phyloP scores from a whole-genome alignment of 1,140 invertebrate genomes.

The Drosophila fuyamai region DNA sequence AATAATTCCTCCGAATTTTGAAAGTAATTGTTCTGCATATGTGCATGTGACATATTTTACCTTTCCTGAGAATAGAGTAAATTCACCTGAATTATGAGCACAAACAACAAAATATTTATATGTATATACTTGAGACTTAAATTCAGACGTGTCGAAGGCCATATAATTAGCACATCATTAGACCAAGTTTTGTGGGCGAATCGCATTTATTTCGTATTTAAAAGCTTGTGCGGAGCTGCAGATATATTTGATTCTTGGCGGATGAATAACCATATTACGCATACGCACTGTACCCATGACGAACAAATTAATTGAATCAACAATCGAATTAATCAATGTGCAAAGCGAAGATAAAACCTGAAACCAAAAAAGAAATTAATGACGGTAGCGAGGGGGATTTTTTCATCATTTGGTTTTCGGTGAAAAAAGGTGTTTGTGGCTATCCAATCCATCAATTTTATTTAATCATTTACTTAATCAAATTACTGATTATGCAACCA shows the following conservation, averaged over 20 bases:
- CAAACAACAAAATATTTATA: neutral
- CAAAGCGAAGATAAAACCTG: conserved; percentile 20
- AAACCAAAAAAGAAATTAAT: conserved; percentile 39
- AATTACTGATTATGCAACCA: conserved; percentile 71
- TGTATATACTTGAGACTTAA: conserved; percentile 26
- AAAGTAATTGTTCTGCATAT: too few species aligned
- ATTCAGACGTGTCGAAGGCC: conserved; percentile 46
- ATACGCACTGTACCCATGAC: conserved; percentile 23
- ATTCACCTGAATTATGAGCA: conserved; percentile 12
- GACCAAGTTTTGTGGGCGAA: too few species aligned
- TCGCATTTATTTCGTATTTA: neutral
- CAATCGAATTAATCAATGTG: conserved; percentile 65
- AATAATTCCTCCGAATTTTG: too few species aligned
- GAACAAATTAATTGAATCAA: conserved; percentile 52
- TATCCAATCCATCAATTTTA: conserved; percentile 63
- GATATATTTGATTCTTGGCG: neutral
- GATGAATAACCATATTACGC: conserved; percentile 14
- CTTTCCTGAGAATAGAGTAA: too few species aligned
- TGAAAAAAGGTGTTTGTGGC: conserved; percentile 20
- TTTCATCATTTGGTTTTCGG: conserved; percentile 2
- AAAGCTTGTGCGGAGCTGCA: neutral
- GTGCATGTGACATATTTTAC: too few species aligned
- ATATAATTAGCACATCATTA: conserved; percentile 67
- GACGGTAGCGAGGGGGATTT: conserved; percentile 1
- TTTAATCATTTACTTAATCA: conserved; percentile 77